Percentiles rank a stretch among this genome's conserved stretches.
Evolutionary conservation across 92 coral and sea anemone species (phyloP).

Genomic region (Pocillopora grandis): DNA sequence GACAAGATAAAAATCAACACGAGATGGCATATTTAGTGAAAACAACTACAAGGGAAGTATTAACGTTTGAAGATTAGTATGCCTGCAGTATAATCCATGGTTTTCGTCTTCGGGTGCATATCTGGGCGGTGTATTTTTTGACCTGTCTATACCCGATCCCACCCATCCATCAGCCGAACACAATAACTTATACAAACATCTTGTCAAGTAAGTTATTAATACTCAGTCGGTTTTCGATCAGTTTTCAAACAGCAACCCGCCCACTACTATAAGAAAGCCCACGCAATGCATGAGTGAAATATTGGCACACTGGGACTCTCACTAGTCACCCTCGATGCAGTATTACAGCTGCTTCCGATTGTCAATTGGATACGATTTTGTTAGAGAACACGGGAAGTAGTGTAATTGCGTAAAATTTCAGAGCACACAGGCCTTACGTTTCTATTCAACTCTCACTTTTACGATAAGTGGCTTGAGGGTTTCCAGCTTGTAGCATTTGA

Average conservation of each 20-base stretch:
- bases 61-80: neutral
- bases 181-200: conserved; percentile 42
- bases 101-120: neutral
- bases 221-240: conserved; percentile 38
- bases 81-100: conserved; percentile 16
- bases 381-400: conserved; percentile 24
- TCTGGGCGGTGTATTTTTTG: conserved; percentile 5
- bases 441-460: conserved; percentile 21
- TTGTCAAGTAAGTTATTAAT: conserved; percentile 34
- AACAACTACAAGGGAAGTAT: neutral
- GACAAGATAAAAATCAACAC: conserved; percentile 21
- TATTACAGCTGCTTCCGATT: neutral
- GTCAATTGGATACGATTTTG: conserved; percentile 1
- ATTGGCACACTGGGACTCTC: neutral
- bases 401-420: neutral
- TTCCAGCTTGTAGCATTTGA: conserved; percentile 4
- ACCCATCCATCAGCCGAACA: conserved; percentile 29
- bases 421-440: conserved; percentile 8
- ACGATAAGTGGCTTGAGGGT: conserved; percentile 29
- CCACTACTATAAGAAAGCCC: conserved; percentile 5
- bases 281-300: neutral
- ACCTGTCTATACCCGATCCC: conserved; percentile 6
- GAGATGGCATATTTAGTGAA: neutral
- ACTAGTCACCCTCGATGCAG: neutral
- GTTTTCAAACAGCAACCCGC: conserved; percentile 44